Base-by-base conservation (phyloP, 2,113 vertebrate species). In the Prunella fulvescens region DNA sequence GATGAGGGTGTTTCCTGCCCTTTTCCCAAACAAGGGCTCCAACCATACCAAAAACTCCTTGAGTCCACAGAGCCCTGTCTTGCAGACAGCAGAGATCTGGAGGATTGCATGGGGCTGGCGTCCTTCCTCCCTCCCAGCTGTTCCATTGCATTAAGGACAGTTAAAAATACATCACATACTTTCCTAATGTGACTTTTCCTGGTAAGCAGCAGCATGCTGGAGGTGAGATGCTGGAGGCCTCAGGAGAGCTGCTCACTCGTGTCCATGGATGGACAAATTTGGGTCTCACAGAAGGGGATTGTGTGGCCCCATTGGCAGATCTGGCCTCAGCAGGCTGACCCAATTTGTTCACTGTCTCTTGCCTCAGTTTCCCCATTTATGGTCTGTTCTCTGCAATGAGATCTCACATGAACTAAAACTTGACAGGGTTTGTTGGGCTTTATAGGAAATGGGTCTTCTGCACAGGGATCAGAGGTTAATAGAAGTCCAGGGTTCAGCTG, bases 141-240 rank as follows among this genome's bases (percentile, higher is more conserved):
- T 85, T 96, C 90, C 96, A 95, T 80, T 90, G 81, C 90, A 95
- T 94, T 95, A 92, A 29, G 65, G 94, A 51, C 76, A 67, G 84
- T 96, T 97, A 90, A 95, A 96, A 97, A 96, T 93, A 95, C 91
- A 93, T 73, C 33, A 14, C 95, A 92, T 92, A 91, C 74, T 94
- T 96, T 97, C 96, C 95, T 91, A 95, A 93, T 74, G 90, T n/a
- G 91, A 65, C 95, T 92, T 72, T 89, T 92, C 87, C 16, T 90
- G 87, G 91, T 33, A 81, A 84, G 90, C 78, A 69, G 81, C 47
- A 77, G 84, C 73, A 53, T 0, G 74, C 80, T 15, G 10, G 81
- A 79, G 35, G 45, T 3, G 37, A 53, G 69, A 37, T 53, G 90
- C 18, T 78, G 87, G 81, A 84, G 74, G 57, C 56, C 2, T 0